phyloP scores from a whole-genome alignment of 2,797 vertebrate species.

The Danio aesculapii region DNA sequence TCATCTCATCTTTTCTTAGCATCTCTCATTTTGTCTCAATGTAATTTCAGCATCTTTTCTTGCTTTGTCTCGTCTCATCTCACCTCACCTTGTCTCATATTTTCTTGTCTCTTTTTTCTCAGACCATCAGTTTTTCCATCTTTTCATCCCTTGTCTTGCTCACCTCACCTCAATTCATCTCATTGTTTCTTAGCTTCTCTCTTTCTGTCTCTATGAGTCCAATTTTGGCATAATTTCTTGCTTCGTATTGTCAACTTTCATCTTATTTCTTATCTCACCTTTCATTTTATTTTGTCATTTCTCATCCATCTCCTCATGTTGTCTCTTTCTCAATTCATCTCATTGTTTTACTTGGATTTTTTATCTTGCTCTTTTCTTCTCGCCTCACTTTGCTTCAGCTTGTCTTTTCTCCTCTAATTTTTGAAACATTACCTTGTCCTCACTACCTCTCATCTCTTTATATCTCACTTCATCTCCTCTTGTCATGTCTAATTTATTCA shows the following conservation, averaged over 20 bases:
- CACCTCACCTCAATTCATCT: neutral
- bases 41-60: no score
- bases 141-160: neutral
- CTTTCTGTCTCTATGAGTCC: no score
- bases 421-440: neutral
- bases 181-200: neutral
- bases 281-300: neutral
- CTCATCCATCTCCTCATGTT: neutral
- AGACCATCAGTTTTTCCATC: neutral
- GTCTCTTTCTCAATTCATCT: neutral
- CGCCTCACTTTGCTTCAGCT: no score
- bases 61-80: neutral
- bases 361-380: neutral
- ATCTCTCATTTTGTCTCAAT: no score
- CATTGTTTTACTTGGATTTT: neutral
- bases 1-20: neutral
- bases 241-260: neutral
- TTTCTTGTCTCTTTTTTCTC: neutral
- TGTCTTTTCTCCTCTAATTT: no score
- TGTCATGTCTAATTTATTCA: neutral
- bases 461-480: neutral
- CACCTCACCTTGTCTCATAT: neutral
- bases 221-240: neutral
- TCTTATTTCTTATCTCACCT: no score
- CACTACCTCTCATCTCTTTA: neutral